These are phyloP conservation scores for Lasioglossum pauxillum DNA, from an alignment of 2,888 invertebrate species.

Conservation along the genomic window DNA sequence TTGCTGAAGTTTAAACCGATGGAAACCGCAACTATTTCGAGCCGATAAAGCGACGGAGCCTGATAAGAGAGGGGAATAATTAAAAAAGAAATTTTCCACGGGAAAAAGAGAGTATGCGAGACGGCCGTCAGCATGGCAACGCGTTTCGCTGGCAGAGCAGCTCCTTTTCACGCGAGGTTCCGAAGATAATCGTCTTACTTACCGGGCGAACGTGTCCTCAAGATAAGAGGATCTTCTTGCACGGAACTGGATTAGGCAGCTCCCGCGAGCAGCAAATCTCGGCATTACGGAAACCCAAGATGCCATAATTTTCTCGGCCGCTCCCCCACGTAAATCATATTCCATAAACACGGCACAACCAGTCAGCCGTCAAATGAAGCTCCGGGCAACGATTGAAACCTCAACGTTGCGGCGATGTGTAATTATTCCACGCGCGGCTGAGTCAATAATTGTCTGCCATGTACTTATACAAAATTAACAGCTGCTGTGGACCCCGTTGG, in stretches of 20 bases:
- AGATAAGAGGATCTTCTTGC: conserved; percentile 74
- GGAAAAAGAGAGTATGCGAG: too few relatives aligned
- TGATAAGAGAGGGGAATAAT: conserved; percentile 16
- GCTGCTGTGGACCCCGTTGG: too few relatives aligned
- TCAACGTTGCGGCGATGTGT: not conserved
- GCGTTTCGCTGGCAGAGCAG: conserved; percentile 15
- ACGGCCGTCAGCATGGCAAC: conserved; percentile 5
- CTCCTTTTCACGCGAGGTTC: conserved; percentile 51
- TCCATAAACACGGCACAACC: conserved; percentile 45
- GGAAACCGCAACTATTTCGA: not conserved
- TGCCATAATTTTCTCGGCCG: conserved; percentile 64
- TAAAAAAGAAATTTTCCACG: conserved; percentile 28
- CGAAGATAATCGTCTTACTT: conserved; percentile 73
- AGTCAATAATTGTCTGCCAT: conserved; percentile 1
- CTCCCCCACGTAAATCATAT: conserved; percentile 55
- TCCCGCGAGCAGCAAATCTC: conserved; percentile 68
- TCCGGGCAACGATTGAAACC: conserved; percentile 5
- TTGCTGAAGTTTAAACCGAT: not conserved
- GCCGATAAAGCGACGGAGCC: not conserved
- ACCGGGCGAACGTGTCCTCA: conserved; percentile 62
- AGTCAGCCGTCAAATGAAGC: not conserved
- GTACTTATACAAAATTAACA: not conserved
- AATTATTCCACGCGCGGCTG: not conserved
- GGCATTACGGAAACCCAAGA: conserved; percentile 70
- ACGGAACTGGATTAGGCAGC: conserved; percentile 68